Evolutionary conservation across 2,888 invertebrate species (phyloP), one percentile per base, ranked within the genome.

Genomic region (Standfussiana lucernea): DNA sequence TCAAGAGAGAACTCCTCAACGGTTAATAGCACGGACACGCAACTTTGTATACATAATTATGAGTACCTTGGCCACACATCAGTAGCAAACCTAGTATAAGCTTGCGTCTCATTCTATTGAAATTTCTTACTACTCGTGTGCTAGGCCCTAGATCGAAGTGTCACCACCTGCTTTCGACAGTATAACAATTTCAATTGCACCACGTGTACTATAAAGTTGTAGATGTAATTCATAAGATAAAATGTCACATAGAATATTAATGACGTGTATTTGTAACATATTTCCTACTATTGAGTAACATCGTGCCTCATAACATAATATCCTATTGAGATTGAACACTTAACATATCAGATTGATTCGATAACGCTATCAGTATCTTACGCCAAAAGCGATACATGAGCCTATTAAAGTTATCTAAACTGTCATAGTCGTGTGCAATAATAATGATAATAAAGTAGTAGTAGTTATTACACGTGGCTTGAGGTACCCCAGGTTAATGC

Each of bases 351-450:
- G 62, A 62, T 53, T 37, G 45, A 53, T 72, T 37, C 35, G 72
- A 72, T 45, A 80, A n/a, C n/a, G 8, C 15, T 45, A 45, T 64
- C 80, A 15, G 37, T 73, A 53, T 73, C 37, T 40, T 47, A 32
- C 74, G 28, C 45, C 40, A 24, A 77, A 35, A 13, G 45, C 74
- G 35, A 73, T 73, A 81, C 56, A 65, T 28, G 15, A 15, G 32
- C 56, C n/a, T 80, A 78, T 81, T 81, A 65, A 65, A 13, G 28
- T 73, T 73, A 56, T 80, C 62, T 47, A 18, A 32, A 72, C 37
- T 21, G 21, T 21, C 11, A 37, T 8, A 80, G 32, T 73, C 32
- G 45, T 65, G 8, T 64, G 18, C 2, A 50, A 18, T 62, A 64
- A 21, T 77, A 35, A 32, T 50, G 37, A 50, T 79, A 62, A 15